These are phyloP conservation scores for Bombus confusus DNA, from an alignment of 1,140 invertebrate genomes.

Conservation along the genomic window DNA sequence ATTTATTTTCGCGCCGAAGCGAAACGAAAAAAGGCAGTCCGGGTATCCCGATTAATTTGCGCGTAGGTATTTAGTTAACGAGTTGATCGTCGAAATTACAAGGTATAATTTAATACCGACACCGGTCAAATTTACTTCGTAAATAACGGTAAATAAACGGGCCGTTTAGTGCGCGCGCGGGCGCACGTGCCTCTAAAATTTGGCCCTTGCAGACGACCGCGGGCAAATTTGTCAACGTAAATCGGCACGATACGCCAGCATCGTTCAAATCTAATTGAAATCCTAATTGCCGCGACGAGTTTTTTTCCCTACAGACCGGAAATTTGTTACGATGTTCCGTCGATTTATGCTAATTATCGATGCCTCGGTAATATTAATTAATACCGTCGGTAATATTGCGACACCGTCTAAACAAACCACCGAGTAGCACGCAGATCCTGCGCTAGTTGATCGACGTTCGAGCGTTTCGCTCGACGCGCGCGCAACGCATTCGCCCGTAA, in stretches of 20 bases:
- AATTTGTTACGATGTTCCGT: conserved; percentile 36
- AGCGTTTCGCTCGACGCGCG: background rate
- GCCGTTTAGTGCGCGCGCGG: conserved; percentile 26
- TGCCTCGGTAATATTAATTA: conserved; percentile 72
- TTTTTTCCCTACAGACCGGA: conserved; percentile 11
- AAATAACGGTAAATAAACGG: conserved; percentile 66
- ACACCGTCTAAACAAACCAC: conserved; percentile 79
- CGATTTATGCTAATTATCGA: conserved; percentile 63
- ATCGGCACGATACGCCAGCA: conserved; percentile 17
- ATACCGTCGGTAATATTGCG: conserved; percentile 77
- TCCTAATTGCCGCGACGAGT: conserved; percentile 41
- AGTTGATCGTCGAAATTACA: conserved; percentile 49
- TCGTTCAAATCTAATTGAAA: conserved; percentile 55
- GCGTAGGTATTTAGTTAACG: conserved; percentile 37
- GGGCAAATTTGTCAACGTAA: conserved; percentile 44
- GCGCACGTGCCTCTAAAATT: conserved; percentile 34
- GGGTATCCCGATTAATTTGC: conserved; percentile 6
- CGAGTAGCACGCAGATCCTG: conserved; percentile 51
- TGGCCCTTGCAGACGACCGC: conserved; percentile 30
- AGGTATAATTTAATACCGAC: conserved; percentile 58
- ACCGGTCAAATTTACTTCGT: conserved; percentile 56
- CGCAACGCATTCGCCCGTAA: background rate
- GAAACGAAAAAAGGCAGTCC: no score
- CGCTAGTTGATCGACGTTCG: conserved; percentile 58
- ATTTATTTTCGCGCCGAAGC: background rate